Conservation (phyloP, 1,140 invertebrate species). For the Aphelinus certus region DNA sequence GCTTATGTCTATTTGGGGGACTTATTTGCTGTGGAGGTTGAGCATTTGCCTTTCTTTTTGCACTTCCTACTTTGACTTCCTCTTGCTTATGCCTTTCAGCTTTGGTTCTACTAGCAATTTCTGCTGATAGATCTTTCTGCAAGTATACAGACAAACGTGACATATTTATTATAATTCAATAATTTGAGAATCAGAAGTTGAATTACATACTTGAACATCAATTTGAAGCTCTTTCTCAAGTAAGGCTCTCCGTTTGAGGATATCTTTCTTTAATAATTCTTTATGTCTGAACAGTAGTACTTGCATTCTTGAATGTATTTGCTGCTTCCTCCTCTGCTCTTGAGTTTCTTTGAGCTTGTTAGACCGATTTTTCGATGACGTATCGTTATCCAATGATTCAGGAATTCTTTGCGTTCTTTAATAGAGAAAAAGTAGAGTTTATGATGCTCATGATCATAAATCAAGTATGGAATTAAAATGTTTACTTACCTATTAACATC, state of each 20-base stretch:
- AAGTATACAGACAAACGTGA: conserved; percentile 31
- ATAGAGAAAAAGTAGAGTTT: not conserved
- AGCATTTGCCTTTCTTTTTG: conserved; percentile 68
- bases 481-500: conserved; percentile 53
- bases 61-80: conserved; percentile 71
- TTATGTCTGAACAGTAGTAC: conserved; percentile 84
- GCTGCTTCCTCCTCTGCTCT: conserved; percentile 67
- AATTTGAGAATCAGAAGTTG: not conserved
- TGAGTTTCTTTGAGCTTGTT: conserved; percentile 62
- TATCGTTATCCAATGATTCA: conserved; percentile 51
- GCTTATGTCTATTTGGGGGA: conserved; percentile 57
- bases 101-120: conserved; percentile 74
- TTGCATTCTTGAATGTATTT: conserved; percentile 70
- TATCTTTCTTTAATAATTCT: conserved; percentile 92
- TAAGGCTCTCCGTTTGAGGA: conserved; percentile 87
- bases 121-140: conserved; percentile 77
- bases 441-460: not conserved
- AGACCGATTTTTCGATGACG: conserved; percentile 55
- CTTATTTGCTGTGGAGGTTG: conserved; percentile 64
- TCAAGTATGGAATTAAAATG: not conserved
- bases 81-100: conserved; percentile 77
- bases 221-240: conserved; percentile 91
- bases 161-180: conserved; percentile 11
- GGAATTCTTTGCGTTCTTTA: conserved; percentile 49
- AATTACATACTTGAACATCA: conserved; percentile 79